Base-by-base conservation (phyloP, 2,888 invertebrate genomes). In the Anoncus sp. region DNA sequence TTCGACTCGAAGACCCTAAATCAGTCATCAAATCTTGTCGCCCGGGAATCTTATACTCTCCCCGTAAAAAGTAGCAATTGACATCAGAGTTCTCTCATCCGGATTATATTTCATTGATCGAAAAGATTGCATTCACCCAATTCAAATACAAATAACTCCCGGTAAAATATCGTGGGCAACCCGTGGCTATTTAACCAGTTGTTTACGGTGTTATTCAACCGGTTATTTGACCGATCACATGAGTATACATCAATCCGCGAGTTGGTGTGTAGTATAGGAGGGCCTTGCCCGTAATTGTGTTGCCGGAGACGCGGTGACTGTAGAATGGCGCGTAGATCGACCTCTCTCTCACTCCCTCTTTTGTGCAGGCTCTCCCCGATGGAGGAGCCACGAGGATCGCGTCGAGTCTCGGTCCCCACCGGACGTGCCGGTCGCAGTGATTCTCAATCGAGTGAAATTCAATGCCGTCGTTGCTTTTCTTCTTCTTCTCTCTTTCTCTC, bases 371-470 rank as follows among this genome's bases (percentile, higher is more conserved):
- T 63, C 69, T 69, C 47, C 40, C 57, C 60, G 47, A 22, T 69
- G 62, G 73, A 80, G 66, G 66, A 80, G 65, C 76, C 82, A 67
- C 82, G 77, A 69, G 71, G 81, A 65, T 53, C 53, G 59, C 49
- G 63, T 73, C 76, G 53, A 67, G 75, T 74, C 70, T 53, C 66
- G 75, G 81, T 87, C 87, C 87, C 85, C 86, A 84, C 85, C 88
- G 88, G 86, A 88, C 86, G 85, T 86, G 82, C 83, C 85, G 74
- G 63, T 63, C 51, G 22, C 88, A 87, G 88, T 69, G 88, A 81
- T 82, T 85, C 88, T 87, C 88, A 88, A 77, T 71, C 76, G 45
- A 72, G 51, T n/a, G n/a, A n/a, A n/a, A n/a, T 16, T 16, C 16
- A 55, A 51, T 12, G 35, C 65, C 43, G 20, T 69, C 60, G 12